Evolutionary conservation across 2,113 vertebrate species (phyloP).

Genomic region (Oncorhynchus tshawytscha): DNA sequence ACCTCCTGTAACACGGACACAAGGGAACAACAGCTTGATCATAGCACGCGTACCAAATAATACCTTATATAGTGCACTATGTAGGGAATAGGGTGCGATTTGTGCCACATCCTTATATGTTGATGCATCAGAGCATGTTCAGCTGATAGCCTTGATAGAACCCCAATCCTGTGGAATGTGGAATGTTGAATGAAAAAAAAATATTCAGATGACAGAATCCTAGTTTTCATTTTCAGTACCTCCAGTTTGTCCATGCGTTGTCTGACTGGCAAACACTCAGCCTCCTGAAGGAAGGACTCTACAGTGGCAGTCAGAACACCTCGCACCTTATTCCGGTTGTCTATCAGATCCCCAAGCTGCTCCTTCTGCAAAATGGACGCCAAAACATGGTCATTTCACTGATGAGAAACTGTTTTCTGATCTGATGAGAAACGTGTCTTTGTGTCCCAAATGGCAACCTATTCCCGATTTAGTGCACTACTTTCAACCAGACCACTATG

Average conservation of each 20-base stretch:
- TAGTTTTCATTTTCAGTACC: slow-evolving; percentile 49
- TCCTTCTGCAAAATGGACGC: slow-evolving; percentile 43
- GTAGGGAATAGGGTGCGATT: too few relatives aligned
- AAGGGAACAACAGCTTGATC: neutral
- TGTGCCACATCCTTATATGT: too few relatives aligned
- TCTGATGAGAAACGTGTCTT: neutral
- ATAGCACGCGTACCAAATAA: too few relatives aligned
- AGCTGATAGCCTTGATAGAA: too few relatives aligned
- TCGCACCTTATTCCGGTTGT: slow-evolving; percentile 64
- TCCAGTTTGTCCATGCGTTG: slow-evolving; percentile 63
- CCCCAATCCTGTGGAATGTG: too few relatives aligned
- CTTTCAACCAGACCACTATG: too few relatives aligned
- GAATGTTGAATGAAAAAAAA: too few relatives aligned
- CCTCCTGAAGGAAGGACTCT: slow-evolving; percentile 70
- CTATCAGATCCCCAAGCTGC: slow-evolving; percentile 64
- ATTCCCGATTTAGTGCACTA: too few relatives aligned
- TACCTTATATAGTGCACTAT: too few relatives aligned
- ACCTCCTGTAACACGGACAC: slow-evolving; percentile 54
- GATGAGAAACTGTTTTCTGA: neutral
- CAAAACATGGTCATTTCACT: neutral
- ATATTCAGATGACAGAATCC: neutral
- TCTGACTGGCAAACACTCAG: slow-evolving; percentile 60
- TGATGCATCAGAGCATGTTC: too few relatives aligned
- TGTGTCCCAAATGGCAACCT: too few relatives aligned
- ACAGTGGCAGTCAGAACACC: slow-evolving; percentile 54